Base-by-base conservation (phyloP, 2,113 vertebrate species). In the Alligator sinensis region DNA sequence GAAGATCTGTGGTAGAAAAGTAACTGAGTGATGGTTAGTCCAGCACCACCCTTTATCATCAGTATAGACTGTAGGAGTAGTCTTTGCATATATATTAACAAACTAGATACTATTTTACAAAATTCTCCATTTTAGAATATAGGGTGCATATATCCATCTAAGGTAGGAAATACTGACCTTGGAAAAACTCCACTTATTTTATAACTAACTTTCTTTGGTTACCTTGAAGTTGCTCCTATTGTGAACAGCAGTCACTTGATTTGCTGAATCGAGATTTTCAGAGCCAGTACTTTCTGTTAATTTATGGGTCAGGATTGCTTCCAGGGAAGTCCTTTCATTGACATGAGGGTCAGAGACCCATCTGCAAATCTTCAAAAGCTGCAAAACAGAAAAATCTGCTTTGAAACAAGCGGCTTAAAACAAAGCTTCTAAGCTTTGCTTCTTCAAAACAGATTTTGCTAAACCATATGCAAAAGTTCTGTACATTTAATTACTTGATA, bases 331-430 rank as follows among this genome's bases (percentile, higher is more conserved):
- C n/a, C 66, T 96, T 89, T 90, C 0, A 0, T 34, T 87, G 93
- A 86, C 91, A 70, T 58, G 57, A 78, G 47, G 84, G 89, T 96
- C 84, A 95, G 92, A 87, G 81, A 58, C 88, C 68, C 55, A 18
- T 68, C 54, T 34, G 3, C 89, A 95, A 96, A 91, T 91, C 93
- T 92, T 92, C 86, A 89, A 84, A 82, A 90, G 55, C 92, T 91
- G 84, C 84, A 93, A 82, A 91, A 92, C 72, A 91, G 75, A 92
- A 76, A 95, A 96, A 95, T 96, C 96, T 96, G 66, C 93, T 95
- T 96, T 95, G 92, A 92, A 96, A 95, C 87, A 96, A 96, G 94
- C 88, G 93, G 94, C 93, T 97, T 97, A 97, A 95, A 96, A 94
- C 80, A 95, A 95, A 96, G 94, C 92, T 94, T 87, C 86, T 95